Percentiles rank a stretch among this genome's conserved stretches.
phyloP scores from a whole-genome alignment of 2,113 vertebrate genomes.

The Ploceus nigricollis region DNA sequence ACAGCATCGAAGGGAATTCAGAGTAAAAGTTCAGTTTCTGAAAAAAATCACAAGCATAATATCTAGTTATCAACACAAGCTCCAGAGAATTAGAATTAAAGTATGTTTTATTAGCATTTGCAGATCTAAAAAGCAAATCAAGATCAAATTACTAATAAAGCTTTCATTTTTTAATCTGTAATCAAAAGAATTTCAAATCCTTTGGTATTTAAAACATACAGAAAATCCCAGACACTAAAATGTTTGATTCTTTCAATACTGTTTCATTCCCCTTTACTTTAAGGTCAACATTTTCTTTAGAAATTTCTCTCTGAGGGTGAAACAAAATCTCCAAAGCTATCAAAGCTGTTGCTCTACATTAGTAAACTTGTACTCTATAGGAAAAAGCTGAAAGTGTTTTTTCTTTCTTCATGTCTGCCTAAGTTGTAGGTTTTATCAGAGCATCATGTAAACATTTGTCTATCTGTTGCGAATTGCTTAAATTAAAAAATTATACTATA shows the following conservation, averaged over 20 bases:
- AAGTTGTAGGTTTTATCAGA: neutral
- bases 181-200: neutral
- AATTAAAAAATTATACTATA: conserved; percentile 14
- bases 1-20: neutral
- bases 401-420: neutral
- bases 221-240: neutral
- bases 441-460: neutral
- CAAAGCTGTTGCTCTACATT: neutral
- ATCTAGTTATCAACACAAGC: neutral
- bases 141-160: neutral
- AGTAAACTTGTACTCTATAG: neutral
- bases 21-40: neutral
- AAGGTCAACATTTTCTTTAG: neutral
- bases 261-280: neutral
- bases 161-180: neutral
- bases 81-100: neutral
- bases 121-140: neutral
- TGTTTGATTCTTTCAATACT: neutral
- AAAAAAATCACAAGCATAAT: neutral
- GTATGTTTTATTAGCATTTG: neutral
- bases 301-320: neutral
- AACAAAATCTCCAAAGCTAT: neutral
- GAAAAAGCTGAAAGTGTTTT: neutral
- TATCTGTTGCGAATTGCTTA: neutral
- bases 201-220: neutral